Percentiles rank a stretch among this genome's conserved stretches.
Evolutionary conservation across 2,113 vertebrate species (phyloP).

Genomic region (Okapia johnstoni): DNA sequence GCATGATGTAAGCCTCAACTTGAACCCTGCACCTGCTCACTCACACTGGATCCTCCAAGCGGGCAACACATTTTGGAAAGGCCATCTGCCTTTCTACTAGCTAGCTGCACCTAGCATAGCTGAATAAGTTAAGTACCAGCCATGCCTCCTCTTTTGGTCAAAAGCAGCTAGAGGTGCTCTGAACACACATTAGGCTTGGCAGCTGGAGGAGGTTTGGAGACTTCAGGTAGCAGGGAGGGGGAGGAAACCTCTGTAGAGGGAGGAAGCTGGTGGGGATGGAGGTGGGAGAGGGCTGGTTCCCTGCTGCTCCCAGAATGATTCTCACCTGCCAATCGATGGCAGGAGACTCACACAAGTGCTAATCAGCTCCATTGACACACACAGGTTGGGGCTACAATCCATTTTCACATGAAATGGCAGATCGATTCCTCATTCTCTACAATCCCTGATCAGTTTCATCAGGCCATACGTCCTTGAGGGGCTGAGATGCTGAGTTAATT

Average conservation of each 20-base stretch:
- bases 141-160: background rate
- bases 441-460: constrained; percentile 38
- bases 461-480: constrained; percentile 26
- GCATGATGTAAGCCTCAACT: background rate
- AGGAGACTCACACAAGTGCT: constrained; percentile 64
- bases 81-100: background rate
- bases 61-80: background rate
- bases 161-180: background rate
- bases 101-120: background rate
- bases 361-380: constrained; percentile 75
- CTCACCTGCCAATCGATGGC: constrained; percentile 76
- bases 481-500: constrained; percentile 38
- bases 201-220: background rate
- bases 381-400: constrained; percentile 68
- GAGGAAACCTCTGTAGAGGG: background rate
- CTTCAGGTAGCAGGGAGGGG: background rate
- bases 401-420: constrained; percentile 81
- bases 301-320: constrained; percentile 68
- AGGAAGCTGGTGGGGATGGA: background rate
- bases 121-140: background rate
- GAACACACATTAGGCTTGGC: background rate
- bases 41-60: background rate
- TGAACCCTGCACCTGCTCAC: background rate
- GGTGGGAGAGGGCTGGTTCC: background rate
- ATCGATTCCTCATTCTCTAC: constrained; percentile 75